A percentile compares a stretch with the other conserved stretches of the same genome.
Conservation (phyloP, 1,140 invertebrate genomes). For the Adelges cooleyi region DNA sequence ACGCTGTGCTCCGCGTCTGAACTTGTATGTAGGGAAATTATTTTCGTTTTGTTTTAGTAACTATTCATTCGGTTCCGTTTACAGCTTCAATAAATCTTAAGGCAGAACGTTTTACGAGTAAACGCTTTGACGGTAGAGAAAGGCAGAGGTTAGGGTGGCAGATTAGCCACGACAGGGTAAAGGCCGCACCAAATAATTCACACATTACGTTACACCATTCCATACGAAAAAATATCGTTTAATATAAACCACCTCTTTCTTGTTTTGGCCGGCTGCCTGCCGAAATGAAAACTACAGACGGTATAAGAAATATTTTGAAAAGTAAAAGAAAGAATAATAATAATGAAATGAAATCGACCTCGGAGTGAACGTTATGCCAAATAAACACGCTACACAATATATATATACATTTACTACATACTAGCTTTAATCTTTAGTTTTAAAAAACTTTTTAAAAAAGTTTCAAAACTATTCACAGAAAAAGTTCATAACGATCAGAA, state of each 20-base stretch:
- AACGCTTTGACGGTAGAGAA: background rate
- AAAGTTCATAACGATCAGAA: too few relatives aligned
- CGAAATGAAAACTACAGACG: background rate
- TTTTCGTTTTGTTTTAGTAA: slow-evolving; percentile 6
- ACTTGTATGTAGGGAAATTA: background rate
- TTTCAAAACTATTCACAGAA: too few relatives aligned
- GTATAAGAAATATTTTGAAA: background rate
- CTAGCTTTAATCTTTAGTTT: too few relatives aligned
- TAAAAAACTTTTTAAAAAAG: too few relatives aligned
- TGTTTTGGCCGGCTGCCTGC: slow-evolving; percentile 10
- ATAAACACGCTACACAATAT: too few relatives aligned
- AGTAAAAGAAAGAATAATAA: background rate
- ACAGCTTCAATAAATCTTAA: slow-evolving; percentile 7
- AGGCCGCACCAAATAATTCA: slow-evolving; percentile 27
- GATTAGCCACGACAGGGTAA: slow-evolving; percentile 24
- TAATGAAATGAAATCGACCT: background rate
- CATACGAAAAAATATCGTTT: slow-evolving; percentile 17
- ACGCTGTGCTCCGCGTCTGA: too few relatives aligned
- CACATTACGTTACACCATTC: slow-evolving; percentile 10
- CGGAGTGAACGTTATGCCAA: background rate
- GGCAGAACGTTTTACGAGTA: background rate
- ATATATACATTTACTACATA: too few relatives aligned
- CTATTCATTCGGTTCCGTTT: background rate
- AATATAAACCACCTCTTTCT: slow-evolving; percentile 27
- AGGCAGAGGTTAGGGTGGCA: background rate